A percentile compares a stretch with the other conserved stretches of the same genome.
Evolutionary conservation across 2,888 invertebrate species (phyloP).

Genomic region (Melipona bicolor): DNA sequence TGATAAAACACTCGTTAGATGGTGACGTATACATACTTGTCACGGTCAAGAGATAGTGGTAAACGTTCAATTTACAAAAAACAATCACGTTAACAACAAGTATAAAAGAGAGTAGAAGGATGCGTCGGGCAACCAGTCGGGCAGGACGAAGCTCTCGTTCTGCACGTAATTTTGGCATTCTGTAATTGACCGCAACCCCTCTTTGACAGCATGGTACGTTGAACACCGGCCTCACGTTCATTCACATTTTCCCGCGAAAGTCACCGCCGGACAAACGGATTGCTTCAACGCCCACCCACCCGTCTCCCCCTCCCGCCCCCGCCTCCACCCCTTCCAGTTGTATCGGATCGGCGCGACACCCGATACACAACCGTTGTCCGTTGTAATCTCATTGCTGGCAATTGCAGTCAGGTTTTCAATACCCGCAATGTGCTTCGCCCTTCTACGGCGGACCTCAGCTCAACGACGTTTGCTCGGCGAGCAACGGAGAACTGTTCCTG

Average conservation of each 20-base stretch:
- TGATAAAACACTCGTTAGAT: too few species aligned
- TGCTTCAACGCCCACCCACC: neutral
- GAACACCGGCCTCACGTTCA: neutral
- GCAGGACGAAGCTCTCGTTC: neutral
- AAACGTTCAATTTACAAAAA: too few species aligned
- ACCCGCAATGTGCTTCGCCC: conserved; percentile 42
- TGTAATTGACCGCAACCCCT: too few species aligned
- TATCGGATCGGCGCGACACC: neutral
- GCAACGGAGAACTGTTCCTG: conserved; percentile 63
- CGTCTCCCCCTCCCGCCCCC: too few species aligned
- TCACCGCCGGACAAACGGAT: too few species aligned
- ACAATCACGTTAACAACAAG: neutral
- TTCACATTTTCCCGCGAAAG: too few species aligned
- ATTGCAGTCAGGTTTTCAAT: neutral
- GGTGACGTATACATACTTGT: too few species aligned
- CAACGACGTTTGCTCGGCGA: conserved; percentile 67
- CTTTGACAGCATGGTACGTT: conserved; percentile 14
- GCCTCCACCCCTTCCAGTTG: neutral
- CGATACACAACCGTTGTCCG: accelerated
- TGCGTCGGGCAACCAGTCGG: neutral
- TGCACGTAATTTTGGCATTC: too few species aligned
- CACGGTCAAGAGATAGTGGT: too few species aligned
- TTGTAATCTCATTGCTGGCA: neutral
- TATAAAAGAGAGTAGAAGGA: conserved; percentile 51
- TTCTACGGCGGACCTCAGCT: conserved; percentile 70